These are phyloP conservation scores for Ia io DNA, from an alignment of 2,113 vertebrate species.

Conservation along the genomic window DNA sequence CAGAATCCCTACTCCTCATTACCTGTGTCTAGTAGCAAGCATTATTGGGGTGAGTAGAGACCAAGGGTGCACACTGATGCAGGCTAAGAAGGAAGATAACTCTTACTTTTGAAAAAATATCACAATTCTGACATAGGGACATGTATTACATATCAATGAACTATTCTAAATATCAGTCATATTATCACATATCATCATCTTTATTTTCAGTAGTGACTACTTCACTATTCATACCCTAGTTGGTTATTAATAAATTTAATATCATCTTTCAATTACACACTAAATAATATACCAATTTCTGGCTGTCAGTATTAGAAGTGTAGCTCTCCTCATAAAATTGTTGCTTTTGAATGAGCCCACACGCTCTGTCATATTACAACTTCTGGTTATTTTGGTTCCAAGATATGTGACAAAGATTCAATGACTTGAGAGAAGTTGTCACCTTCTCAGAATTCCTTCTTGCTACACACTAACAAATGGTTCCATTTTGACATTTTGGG, in stretches of 20 bases:
- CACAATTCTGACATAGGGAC: not conserved
- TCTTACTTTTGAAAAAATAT: not conserved
- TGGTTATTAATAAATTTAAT: not conserved
- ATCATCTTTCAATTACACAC: not conserved
- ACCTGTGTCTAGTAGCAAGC: constrained; percentile 60
- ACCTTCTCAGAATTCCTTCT: not conserved
- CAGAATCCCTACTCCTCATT: constrained; percentile 68
- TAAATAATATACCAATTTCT: not conserved
- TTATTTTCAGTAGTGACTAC: not conserved
- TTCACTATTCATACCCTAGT: not conserved
- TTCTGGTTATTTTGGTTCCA: not conserved
- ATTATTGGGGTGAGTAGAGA: not conserved
- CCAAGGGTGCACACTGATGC: not conserved
- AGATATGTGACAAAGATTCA: not conserved
- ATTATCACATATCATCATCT: not conserved
- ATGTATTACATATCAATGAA: not conserved
- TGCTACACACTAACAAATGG: not conserved
- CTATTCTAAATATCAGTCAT: not conserved
- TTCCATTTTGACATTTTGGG: not conserved
- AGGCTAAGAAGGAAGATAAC: not conserved
- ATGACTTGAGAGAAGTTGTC: not conserved
- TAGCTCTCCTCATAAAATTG: not conserved
- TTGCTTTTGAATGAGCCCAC: not conserved
- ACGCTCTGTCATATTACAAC: not conserved
- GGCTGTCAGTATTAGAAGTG: not conserved